A percentile compares a stretch with the other conserved stretches of the same genome.
phyloP scores from a whole-genome alignment of 2,797 vertebrate genomes.

The Emys orbicularis region DNA sequence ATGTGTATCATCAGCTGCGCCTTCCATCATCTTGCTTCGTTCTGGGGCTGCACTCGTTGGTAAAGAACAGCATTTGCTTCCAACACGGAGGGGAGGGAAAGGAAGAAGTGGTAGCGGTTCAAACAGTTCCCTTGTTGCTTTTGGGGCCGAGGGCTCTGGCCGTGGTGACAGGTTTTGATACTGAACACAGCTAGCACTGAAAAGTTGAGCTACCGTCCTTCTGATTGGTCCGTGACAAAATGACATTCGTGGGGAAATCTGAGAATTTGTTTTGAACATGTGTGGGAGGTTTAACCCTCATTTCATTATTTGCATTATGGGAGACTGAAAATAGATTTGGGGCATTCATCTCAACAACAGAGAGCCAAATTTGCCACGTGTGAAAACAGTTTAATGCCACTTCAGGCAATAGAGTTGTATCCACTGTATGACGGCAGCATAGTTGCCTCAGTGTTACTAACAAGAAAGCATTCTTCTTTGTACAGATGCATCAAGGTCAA shows the following conservation, averaged over 20 bases:
- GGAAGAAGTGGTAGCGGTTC: neutral
- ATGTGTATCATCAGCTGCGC: constrained; percentile 67
- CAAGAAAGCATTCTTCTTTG: neutral
- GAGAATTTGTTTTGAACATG: constrained; percentile 15
- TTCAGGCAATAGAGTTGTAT: neutral
- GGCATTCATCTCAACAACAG: neutral
- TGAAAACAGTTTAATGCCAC: neutral
- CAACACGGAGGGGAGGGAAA: constrained; percentile 12
- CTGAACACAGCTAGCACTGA: constrained; percentile 40
- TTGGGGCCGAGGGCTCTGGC: constrained; percentile 32
- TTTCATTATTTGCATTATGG: neutral
- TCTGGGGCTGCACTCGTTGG: neutral
- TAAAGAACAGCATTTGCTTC: constrained; percentile 42
- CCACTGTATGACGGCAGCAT: neutral
- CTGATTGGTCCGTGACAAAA: constrained; percentile 38
- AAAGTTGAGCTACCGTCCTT: constrained; percentile 26
- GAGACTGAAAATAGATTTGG: constrained; percentile 2
- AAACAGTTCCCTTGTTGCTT: constrained; percentile 42
- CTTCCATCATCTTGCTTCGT: neutral
- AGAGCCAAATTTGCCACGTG: rapidly evolving
- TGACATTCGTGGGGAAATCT: constrained; percentile 55
- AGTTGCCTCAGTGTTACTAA: neutral
- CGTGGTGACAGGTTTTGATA: neutral
- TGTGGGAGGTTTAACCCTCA: constrained; percentile 29
- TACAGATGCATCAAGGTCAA: neutral